These are phyloP conservation scores for Lontra canadensis DNA, from an alignment of 2,113 vertebrate species.

Conservation along the genomic window DNA sequence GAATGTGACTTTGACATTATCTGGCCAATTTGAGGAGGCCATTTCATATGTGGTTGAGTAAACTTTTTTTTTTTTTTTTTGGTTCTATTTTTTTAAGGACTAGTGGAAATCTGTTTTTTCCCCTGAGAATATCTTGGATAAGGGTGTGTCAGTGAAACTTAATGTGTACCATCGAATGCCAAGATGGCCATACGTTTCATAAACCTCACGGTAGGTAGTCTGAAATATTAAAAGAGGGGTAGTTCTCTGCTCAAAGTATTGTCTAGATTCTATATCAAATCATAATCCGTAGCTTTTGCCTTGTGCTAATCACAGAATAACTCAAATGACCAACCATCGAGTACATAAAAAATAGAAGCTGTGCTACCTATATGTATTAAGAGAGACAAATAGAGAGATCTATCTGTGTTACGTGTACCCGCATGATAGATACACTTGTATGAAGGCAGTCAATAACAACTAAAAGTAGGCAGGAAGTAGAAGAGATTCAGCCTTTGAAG, in stretches of 20 bases:
- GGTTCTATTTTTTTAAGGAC: background rate
- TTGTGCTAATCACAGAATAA: background rate
- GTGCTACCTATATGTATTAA: background rate
- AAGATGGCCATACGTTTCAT: background rate
- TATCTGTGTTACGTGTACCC: background rate
- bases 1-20: background rate
- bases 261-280: background rate
- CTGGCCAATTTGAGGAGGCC: background rate
- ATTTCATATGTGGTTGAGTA: conserved; percentile 23
- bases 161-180: background rate
- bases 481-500: background rate
- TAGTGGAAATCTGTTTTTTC: background rate
- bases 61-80: conserved; percentile 10
- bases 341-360: background rate
- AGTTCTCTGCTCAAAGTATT: background rate
- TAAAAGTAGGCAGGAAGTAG: background rate
- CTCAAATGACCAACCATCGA: background rate
- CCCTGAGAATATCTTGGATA: background rate
- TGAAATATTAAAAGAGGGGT: background rate
- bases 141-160: background rate
- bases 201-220: background rate
- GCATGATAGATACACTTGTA: background rate
- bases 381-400: background rate
- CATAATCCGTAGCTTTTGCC: background rate
- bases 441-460: background rate